Evolutionary conservation across 2,113 vertebrate genomes (phyloP).

Genomic region (Chrysochloris asiatica): DNA sequence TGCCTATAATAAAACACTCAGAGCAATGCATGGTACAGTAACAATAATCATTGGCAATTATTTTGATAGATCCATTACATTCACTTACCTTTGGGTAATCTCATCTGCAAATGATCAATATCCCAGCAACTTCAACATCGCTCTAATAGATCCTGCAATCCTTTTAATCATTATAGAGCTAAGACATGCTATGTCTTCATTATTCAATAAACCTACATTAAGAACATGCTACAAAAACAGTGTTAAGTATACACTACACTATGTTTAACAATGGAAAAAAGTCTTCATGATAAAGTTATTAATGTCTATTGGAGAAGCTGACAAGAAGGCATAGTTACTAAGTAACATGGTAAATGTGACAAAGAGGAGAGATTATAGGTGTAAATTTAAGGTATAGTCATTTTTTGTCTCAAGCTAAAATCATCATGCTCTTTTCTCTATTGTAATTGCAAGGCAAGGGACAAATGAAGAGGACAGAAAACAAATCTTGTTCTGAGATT

Average conservation of each 20-base stretch:
- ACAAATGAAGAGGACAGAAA: background rate
- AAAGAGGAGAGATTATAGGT: background rate
- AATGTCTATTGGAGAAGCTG: background rate
- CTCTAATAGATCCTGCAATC: background rate
- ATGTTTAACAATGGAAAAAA: background rate
- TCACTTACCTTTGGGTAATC: background rate
- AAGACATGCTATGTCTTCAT: background rate
- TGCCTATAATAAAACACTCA: background rate
- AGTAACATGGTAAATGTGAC: background rate
- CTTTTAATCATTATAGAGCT: background rate
- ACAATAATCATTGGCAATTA: background rate
- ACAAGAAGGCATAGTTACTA: background rate
- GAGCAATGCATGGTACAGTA: background rate
- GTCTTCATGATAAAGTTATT: background rate
- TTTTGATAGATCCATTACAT: background rate
- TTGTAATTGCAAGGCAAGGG: background rate
- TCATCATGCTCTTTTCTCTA: background rate
- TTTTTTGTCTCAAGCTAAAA: background rate
- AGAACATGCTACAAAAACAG: background rate
- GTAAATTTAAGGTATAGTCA: background rate
- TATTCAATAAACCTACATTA: background rate
- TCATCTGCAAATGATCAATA: background rate
- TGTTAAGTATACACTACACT: background rate
- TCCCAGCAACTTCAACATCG: background rate
- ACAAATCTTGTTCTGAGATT: conserved; percentile 11